Evolutionary conservation across 2,888 invertebrate species (phyloP).

Genomic region (Xiphydria camelus): DNA sequence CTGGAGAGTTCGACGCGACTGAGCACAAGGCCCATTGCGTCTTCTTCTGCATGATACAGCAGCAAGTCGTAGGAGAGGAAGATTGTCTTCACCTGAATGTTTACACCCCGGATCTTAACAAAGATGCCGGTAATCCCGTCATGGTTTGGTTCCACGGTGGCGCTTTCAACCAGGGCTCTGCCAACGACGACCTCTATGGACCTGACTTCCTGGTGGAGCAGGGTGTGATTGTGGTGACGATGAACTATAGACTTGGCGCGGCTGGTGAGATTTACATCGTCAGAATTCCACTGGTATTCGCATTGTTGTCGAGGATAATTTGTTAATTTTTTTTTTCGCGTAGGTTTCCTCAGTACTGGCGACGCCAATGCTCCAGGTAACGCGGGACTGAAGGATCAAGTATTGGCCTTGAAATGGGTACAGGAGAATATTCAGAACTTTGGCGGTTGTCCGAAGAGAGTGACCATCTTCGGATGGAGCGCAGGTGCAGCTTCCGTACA

Average conservation of each 20-base stretch:
- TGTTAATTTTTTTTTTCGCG: background rate
- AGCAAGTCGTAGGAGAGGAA: slow-evolving; percentile 35
- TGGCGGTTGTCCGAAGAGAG: slow-evolving; percentile 60
- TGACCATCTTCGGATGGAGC: slow-evolving; percentile 62
- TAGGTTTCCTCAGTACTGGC: slow-evolving; percentile 27
- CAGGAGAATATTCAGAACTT: slow-evolving; percentile 60
- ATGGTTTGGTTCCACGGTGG: slow-evolving; percentile 39
- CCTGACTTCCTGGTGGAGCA: slow-evolving; percentile 37
- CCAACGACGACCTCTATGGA: slow-evolving; percentile 20
- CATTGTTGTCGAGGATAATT: too few relatives aligned
- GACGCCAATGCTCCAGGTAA: slow-evolving; percentile 35
- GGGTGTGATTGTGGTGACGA: slow-evolving; percentile 31
- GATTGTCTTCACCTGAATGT: slow-evolving; percentile 40
- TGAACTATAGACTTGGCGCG: slow-evolving; percentile 39
- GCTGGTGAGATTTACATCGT: slow-evolving; percentile 30
- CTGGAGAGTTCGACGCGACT: slow-evolving; percentile 46
- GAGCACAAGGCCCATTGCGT: slow-evolving; percentile 38
- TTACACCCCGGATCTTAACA: slow-evolving; percentile 32
- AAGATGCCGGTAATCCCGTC: slow-evolving; percentile 16
- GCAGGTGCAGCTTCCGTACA: slow-evolving; percentile 56
- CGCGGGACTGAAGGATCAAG: slow-evolving; percentile 57
- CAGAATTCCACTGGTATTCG: too few relatives aligned
- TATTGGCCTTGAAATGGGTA: slow-evolving; percentile 62
- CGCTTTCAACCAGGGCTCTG: slow-evolving; percentile 21
- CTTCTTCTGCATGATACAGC: slow-evolving; percentile 40